These are phyloP conservation scores for Python bivittatus DNA, from an alignment of 2,113 vertebrate genomes.

Conservation along the genomic window DNA sequence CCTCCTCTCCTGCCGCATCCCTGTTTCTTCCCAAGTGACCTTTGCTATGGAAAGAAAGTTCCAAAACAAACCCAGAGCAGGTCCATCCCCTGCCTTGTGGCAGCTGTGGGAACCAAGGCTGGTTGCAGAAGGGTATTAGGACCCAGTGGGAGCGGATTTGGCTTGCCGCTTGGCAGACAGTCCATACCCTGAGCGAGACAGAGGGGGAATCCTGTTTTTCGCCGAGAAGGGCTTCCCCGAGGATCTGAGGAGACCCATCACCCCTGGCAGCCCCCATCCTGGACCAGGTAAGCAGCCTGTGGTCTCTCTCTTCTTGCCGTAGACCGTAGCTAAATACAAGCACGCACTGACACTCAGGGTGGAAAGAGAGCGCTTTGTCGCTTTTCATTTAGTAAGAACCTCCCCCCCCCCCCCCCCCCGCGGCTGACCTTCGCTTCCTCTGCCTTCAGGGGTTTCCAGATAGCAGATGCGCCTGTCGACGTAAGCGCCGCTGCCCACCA, in stretches of 20 bases:
- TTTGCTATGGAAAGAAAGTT: conserved; percentile 11
- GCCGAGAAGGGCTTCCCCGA: conserved; percentile 18
- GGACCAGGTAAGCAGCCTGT: conserved; percentile 1
- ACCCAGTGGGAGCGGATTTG: conserved; percentile 8
- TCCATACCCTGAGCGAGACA: conserved; percentile 1
- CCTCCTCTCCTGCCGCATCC: neutral
- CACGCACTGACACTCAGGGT: neutral
- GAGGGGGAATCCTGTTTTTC: conserved; percentile 25
- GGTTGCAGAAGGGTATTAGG: neutral
- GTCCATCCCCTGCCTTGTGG: neutral
- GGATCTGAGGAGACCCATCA: conserved; percentile 2
- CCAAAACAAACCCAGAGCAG: neutral
- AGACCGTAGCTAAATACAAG: neutral
- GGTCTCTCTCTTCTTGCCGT: neutral
- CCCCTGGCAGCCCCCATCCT: neutral
- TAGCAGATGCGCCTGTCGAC: neutral
- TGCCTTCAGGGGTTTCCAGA: neutral
- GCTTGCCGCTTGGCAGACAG: conserved; percentile 16
- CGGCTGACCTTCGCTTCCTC: neutral
- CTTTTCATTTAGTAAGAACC: neutral
- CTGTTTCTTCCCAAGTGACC: neutral
- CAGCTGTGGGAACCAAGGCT: neutral
- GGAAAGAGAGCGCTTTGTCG: neutral
- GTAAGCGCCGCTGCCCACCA: neutral
- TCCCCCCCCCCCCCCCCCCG: neutral